A percentile compares a stretch with the other conserved stretches of the same genome.
These are phyloP conservation scores for Xanthorhoe spadicearia DNA, from an alignment of 2,888 invertebrate species.

Conservation along the genomic window DNA sequence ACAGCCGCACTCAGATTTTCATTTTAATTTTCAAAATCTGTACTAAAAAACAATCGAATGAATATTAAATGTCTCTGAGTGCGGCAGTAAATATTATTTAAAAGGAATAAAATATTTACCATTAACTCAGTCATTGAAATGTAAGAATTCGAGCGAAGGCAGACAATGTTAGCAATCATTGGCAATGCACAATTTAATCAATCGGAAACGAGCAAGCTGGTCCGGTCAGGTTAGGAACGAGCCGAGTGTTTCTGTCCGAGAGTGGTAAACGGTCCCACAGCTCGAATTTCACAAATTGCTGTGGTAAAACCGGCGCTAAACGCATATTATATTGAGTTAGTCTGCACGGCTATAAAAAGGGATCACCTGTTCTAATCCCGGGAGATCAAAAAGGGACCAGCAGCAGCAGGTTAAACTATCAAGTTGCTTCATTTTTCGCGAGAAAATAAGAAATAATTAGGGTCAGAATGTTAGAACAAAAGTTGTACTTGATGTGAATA, in stretches of 20 bases:
- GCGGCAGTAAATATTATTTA: too few species aligned
- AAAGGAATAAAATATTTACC: too few species aligned
- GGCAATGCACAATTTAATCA: too few species aligned
- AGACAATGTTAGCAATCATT: background rate
- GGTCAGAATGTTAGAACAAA: background rate
- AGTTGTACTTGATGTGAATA: too few species aligned
- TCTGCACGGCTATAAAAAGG: conserved; percentile 52
- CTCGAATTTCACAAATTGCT: conserved; percentile 57
- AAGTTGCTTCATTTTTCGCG: conserved; percentile 2
- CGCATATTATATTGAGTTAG: conserved; percentile 49
- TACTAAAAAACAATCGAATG: too few species aligned
- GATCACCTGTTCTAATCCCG: conserved; percentile 46
- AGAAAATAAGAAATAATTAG: background rate
- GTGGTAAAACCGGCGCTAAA: conserved; percentile 48
- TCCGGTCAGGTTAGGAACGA: conserved; percentile 14
- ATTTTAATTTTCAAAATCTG: too few species aligned
- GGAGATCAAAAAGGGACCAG: conserved; percentile 36
- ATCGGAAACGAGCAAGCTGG: background rate
- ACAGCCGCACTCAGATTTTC: too few species aligned
- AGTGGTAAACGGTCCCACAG: conserved; percentile 51
- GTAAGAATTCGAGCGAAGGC: background rate
- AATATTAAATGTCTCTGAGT: too few species aligned
- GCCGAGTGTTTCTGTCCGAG: conserved; percentile 32
- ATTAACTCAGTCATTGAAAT: background rate
- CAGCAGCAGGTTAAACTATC: conserved; percentile 17